phyloP scores from a whole-genome alignment of 2,797 vertebrate species.

The Pangasius djambal region DNA sequence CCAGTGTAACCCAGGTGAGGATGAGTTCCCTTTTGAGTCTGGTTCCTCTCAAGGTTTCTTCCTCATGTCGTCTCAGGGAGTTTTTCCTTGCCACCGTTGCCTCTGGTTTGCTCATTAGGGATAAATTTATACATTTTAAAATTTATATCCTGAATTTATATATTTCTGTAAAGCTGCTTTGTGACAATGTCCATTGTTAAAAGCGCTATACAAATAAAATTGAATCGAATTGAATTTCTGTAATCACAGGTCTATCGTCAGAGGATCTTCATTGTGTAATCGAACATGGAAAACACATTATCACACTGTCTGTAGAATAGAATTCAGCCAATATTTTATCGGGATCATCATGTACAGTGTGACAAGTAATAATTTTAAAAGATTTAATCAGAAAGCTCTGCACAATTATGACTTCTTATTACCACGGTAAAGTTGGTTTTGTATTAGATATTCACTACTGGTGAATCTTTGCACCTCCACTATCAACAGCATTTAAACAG shows the following conservation, averaged over 20 bases:
- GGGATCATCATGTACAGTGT: not conserved
- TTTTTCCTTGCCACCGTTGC: too few relatives aligned
- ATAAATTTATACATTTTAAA: too few relatives aligned
- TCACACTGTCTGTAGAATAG: not conserved
- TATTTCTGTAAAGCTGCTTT: too few relatives aligned
- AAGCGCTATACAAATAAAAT: too few relatives aligned
- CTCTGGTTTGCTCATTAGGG: too few relatives aligned
- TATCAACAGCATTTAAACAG: not conserved
- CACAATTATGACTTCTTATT: not conserved
- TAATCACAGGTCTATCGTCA: not conserved
- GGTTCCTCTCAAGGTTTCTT: too few relatives aligned
- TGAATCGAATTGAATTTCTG: too few relatives aligned
- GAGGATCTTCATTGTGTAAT: not conserved
- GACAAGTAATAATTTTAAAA: not conserved
- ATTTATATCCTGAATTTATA: too few relatives aligned
- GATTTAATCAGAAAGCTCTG: not conserved
- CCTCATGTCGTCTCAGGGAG: too few relatives aligned
- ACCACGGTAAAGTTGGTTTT: not conserved
- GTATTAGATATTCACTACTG: not conserved
- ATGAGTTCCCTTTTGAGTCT: too few relatives aligned
- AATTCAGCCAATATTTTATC: not conserved
- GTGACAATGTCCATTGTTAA: too few relatives aligned
- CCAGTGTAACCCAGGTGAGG: too few relatives aligned
- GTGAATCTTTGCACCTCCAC: not conserved
- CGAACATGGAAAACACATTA: not conserved